Evolutionary conservation across 2,888 invertebrate genomes (phyloP), one percentile per base, ranked within the genome.

Genomic region (Coleophora deauratella): DNA sequence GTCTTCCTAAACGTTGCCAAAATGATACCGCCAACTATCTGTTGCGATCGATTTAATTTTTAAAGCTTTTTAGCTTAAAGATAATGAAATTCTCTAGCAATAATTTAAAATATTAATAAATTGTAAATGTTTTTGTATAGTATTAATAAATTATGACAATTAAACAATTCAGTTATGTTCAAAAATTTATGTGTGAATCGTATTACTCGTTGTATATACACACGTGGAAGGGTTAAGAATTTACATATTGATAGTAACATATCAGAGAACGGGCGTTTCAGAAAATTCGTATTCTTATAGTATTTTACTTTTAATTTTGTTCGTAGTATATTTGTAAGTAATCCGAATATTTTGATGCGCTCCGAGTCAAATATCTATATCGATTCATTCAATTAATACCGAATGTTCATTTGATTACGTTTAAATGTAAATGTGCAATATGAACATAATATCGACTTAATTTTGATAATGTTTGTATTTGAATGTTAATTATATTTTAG

Each of bases 1-100:
- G 84, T 85, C 85, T 85, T 85, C 84, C 82, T 78, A 66, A 84
- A 81, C 79, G 80, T 82, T 84, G 85, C 85, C 85, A 85, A 85
- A 85, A 80, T 77, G 65, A 70, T 66, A 72, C 76, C 75, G 80
- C 79, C 78, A 81, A 82, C 79, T 73, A 62, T 79, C 74, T 78
- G 76, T 76, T 77, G 79, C 77, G 78, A 76, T 75, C 76, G 63
- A 72, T 71, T 70, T 74, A 74, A 68, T 67, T 76, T 61, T 71
- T 70, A 73, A 72, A 69, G 55, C 61, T 65, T 73, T 57, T 57
- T 81, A 81, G 77, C 63, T 56, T 80, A 81, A 81, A 78, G 51
- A 72, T 75, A 85, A 82, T 66, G 66, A 80, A 81, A 82, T 78
- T 84, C 78, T 79, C 64, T 84, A 84, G 84, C 84, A 84, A 84